Percentiles rank a stretch among this genome's conserved stretches.
phyloP scores from a whole-genome alignment of 2,113 vertebrate species.

The Pagrus major region DNA sequence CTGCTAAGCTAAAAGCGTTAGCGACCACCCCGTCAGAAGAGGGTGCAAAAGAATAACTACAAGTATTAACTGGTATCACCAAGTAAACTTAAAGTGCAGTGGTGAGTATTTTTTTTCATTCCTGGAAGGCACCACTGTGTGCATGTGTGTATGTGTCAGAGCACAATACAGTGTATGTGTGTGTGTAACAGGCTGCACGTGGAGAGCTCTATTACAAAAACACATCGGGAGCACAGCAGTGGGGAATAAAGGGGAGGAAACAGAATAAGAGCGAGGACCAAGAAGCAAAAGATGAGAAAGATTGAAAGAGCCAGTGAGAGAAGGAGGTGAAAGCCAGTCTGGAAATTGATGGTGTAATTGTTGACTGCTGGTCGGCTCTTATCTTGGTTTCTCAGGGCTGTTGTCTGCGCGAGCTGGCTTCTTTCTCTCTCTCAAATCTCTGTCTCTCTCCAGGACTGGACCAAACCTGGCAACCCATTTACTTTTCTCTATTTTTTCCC shows the following conservation, averaged over 20 bases:
- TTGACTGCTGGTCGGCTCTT: conserved; percentile 76
- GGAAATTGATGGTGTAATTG: conserved; percentile 79
- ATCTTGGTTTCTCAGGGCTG: conserved; percentile 79
- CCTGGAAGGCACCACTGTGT: not conserved
- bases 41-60: too few relatives aligned
- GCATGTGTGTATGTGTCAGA: not conserved
- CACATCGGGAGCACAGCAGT: conserved; percentile 11
- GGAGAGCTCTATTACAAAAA: conserved; percentile 29
- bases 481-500: conserved; percentile 20
- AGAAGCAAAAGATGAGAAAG: conserved; percentile 43
- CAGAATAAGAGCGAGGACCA: conserved; percentile 32
- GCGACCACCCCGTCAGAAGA: too few relatives aligned
- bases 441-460: conserved; percentile 40
- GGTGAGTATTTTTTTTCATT: not conserved
- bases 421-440: conserved; percentile 51
- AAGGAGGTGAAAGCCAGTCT: conserved; percentile 51
- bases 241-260: conserved; percentile 3
- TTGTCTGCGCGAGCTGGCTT: conserved; percentile 56
- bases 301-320: conserved; percentile 46
- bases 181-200: not conserved
- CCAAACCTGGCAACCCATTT: conserved; percentile 64
- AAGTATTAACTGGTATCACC: too few relatives aligned
- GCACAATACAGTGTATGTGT: not conserved
- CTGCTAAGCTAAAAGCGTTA: too few relatives aligned
- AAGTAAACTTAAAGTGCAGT: not conserved